Conservation (phyloP, 1,140 invertebrate genomes). For the Homalodisca vitripennis region DNA sequence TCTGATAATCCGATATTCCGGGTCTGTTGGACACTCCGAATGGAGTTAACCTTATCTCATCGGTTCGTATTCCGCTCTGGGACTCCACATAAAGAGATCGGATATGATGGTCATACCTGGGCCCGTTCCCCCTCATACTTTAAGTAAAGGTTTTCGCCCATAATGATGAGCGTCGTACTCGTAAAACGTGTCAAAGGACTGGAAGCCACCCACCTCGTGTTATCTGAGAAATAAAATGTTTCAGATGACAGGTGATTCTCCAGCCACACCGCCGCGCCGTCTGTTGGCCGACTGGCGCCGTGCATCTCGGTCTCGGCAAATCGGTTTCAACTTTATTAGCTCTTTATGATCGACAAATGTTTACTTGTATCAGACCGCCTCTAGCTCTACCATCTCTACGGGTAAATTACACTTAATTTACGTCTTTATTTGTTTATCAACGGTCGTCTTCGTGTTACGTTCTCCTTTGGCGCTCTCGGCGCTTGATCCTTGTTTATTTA, state of each 20-base stretch:
- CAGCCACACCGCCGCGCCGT: background rate
- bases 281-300: background rate
- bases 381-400: background rate
- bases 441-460: background rate
- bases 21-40: too few relatives aligned
- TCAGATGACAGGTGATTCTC: background rate
- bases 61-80: too few relatives aligned
- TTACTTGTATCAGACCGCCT: constrained; percentile 22
- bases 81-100: background rate
- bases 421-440: constrained; percentile 24
- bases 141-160: too few relatives aligned
- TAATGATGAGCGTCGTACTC: background rate
- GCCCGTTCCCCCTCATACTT: background rate
- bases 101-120: background rate
- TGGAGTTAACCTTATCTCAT: too few relatives aligned
- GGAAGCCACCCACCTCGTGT: constrained; percentile 8
- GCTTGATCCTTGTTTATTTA: constrained; percentile 7
- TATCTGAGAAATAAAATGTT: constrained; percentile 10
- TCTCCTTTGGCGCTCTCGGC: constrained; percentile 3
- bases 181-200: constrained; percentile 2
- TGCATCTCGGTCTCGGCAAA: background rate
- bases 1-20: too few relatives aligned
- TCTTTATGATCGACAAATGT: constrained; percentile 26
- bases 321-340: constrained; percentile 20
- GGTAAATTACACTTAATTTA: constrained; percentile 24